Evolutionary conservation across 2,113 vertebrate species (phyloP).

Genomic region (Eubucco bourcierii): DNA sequence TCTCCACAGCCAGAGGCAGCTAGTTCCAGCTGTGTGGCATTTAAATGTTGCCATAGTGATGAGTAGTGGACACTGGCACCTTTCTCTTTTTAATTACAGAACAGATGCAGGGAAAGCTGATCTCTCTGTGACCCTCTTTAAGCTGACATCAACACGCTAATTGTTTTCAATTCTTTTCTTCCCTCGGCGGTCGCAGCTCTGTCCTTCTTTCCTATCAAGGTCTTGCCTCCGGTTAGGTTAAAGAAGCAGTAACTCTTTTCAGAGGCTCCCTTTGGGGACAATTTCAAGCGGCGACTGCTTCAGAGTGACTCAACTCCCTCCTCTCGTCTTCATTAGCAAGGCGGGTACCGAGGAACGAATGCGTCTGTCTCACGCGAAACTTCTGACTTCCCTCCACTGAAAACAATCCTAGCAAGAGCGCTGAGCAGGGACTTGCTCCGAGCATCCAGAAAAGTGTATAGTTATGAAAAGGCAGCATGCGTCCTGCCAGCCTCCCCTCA

Average conservation of each 20-base stretch:
- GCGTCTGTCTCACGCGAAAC: background rate
- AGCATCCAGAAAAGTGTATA: background rate
- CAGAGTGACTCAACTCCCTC: background rate
- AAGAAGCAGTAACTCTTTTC: conserved; percentile 41
- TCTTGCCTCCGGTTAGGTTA: conserved; percentile 61
- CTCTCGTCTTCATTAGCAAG: background rate
- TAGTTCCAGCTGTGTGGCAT: conserved; percentile 40
- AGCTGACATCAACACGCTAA: conserved; percentile 71
- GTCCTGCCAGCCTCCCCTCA: background rate
- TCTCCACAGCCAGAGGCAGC: background rate
- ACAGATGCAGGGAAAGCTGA: conserved; percentile 73
- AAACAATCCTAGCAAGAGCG: background rate
- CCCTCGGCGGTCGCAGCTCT: conserved; percentile 46
- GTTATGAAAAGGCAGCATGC: rapidly evolving
- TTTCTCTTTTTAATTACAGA: conserved; percentile 75
- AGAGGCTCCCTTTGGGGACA: conserved; percentile 17
- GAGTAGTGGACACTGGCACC: conserved; percentile 72
- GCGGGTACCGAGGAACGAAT: background rate
- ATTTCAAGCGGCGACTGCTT: background rate
- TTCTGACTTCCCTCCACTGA: background rate
- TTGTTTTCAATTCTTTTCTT: conserved; percentile 72
- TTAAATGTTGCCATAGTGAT: conserved; percentile 77
- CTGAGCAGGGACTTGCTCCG: background rate
- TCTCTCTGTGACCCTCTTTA: conserved; percentile 75
- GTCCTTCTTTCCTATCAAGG: conserved; percentile 61